A percentile compares a stretch with the other conserved stretches of the same genome.
Evolutionary conservation across 2,113 vertebrate genomes (phyloP).

Genomic region (Fregetta grallaria): DNA sequence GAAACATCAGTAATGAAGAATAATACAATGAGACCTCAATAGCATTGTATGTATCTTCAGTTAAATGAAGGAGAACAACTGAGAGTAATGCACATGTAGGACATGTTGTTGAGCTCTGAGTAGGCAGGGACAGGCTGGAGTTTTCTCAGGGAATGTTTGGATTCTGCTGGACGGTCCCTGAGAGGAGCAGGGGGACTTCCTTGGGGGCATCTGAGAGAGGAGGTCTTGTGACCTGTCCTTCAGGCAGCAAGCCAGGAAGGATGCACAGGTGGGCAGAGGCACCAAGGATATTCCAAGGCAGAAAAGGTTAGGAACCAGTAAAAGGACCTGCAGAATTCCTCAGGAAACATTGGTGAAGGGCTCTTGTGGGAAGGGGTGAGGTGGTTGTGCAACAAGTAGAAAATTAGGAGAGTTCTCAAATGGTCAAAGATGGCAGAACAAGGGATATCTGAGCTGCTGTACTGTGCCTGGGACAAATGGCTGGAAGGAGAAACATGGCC

Average conservation of each 20-base stretch:
- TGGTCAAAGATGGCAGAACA: neutral
- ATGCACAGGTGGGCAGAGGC: fast-evolving
- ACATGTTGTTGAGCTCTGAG: neutral
- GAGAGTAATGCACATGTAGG: neutral
- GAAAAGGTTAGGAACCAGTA: neutral
- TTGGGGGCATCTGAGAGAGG: neutral
- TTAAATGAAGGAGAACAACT: neutral
- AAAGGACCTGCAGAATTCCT: neutral
- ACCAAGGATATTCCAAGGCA: neutral
- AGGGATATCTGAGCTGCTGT: neutral
- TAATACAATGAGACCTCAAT: neutral
- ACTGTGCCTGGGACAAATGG: neutral
- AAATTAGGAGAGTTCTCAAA: neutral
- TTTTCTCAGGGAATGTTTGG: neutral
- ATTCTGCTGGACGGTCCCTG: neutral
- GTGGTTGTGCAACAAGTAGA: neutral
- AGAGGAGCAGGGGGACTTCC: neutral
- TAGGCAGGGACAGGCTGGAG: neutral
- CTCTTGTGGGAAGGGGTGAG: neutral
- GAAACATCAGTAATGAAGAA: neutral
- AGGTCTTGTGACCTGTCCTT: neutral
- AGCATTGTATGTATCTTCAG: neutral
- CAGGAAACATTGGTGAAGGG: neutral
- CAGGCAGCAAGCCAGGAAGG: neutral
- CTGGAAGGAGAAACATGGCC: neutral